phyloP scores from a whole-genome alignment of 2,888 invertebrate species.

The Drosophila basisetae region DNA sequence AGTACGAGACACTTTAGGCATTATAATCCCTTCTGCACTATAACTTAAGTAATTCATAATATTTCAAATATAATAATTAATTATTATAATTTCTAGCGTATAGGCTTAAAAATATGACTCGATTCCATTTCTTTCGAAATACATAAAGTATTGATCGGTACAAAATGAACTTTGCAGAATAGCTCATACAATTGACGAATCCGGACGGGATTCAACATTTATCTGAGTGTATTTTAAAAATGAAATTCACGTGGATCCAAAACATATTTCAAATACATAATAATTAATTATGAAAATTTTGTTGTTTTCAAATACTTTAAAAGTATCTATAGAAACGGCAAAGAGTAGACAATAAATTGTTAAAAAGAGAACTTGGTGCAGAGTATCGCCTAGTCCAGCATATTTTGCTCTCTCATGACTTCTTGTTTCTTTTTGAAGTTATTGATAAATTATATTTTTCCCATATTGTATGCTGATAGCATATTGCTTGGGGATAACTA shows the following conservation, averaged over 20 bases:
- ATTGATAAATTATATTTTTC: constrained; percentile 8
- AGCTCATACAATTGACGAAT: background rate
- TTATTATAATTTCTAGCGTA: background rate
- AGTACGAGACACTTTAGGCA: background rate
- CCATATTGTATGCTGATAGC: constrained; percentile 11
- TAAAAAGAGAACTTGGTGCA: background rate
- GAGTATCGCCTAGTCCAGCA: background rate
- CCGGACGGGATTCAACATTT: background rate
- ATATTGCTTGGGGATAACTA: constrained; percentile 21
- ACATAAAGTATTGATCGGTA: background rate
- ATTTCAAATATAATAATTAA: background rate
- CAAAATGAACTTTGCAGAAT: background rate
- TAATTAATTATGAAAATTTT: background rate
- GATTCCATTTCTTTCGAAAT: background rate
- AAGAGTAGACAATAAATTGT: background rate
- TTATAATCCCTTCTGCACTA: background rate
- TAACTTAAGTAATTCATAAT: background rate
- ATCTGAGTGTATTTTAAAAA: background rate
- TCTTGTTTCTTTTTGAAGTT: background rate
- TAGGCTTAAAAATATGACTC: no score
- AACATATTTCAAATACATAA: background rate
- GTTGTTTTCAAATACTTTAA: background rate
- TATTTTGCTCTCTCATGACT: background rate
- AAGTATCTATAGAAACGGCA: background rate
- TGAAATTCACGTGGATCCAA: background rate